Percentiles rank a stretch among this genome's conserved stretches.
Evolutionary conservation across 2,797 vertebrate species (phyloP).

Genomic region (Pseudopleuronectes americanus): DNA sequence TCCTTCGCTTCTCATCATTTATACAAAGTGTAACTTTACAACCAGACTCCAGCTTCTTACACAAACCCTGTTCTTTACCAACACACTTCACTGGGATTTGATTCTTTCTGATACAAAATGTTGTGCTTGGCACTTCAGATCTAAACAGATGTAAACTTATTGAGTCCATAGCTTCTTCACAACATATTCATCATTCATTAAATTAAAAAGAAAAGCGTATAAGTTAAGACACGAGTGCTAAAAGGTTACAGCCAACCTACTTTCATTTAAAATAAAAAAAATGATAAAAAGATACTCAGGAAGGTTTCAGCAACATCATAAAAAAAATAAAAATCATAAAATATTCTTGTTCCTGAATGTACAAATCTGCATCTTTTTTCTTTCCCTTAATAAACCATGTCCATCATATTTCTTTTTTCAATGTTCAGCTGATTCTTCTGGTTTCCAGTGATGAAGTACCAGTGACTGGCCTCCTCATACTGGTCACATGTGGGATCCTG

Average conservation of each 20-base stretch:
- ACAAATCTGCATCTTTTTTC: constrained; percentile 22
- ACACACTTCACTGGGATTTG: neutral
- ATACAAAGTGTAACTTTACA: constrained; percentile 2
- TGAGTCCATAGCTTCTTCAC: constrained; percentile 20
- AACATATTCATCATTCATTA: constrained; percentile 1
- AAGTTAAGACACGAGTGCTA: constrained; percentile 39
- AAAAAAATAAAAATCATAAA: constrained; percentile 25
- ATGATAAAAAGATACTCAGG: neutral
- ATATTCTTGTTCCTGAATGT: constrained; percentile 28
- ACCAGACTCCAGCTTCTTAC: neutral
- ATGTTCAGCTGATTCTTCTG: constrained; percentile 3
- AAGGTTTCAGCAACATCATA: constrained; percentile 2
- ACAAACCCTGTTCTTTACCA: neutral
- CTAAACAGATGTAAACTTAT: constrained; percentile 33
- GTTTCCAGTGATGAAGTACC: neutral
- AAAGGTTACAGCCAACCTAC: constrained; percentile 22
- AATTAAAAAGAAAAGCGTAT: constrained; percentile 27
- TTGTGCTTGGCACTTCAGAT: constrained; percentile 28
- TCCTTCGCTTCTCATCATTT: neutral
- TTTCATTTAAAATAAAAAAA: constrained; percentile 52
- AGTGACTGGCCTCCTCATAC: neutral
- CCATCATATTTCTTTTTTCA: constrained; percentile 12
- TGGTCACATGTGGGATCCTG: neutral
- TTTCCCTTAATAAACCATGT: constrained; percentile 16
- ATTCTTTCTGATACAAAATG: constrained; percentile 12